Evolutionary conservation across 1,140 invertebrate species (phyloP).

Genomic region (Scaptomyza graminum): DNA sequence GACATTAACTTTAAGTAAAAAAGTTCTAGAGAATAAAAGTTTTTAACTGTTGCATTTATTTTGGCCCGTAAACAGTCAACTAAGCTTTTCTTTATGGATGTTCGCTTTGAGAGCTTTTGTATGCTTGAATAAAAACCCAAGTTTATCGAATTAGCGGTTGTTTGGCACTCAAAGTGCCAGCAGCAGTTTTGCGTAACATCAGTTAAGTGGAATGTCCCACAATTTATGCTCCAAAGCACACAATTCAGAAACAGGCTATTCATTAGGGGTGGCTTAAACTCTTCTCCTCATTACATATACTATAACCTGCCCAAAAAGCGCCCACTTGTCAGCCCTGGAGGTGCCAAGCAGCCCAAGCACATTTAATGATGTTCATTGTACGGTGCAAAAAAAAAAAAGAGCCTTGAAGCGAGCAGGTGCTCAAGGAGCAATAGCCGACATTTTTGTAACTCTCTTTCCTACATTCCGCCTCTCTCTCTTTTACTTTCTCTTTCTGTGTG

Average conservation of each 20-base stretch:
- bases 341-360: not conserved
- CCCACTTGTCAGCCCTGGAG: constrained; percentile 20
- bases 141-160: constrained; percentile 61
- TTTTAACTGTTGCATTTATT: constrained; percentile 31
- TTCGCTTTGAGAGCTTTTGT: constrained; percentile 16
- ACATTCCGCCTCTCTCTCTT: not conserved
- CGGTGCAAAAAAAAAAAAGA: constrained; percentile 23
- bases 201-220: constrained; percentile 27
- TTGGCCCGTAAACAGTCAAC: not conserved
- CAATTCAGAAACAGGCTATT: constrained; percentile 43
- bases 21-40: not conserved
- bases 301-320: not conserved
- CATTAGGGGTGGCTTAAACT: constrained; percentile 43
- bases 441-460: not conserved
- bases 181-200: constrained; percentile 32
- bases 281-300: not conserved
- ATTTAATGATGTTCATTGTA: constrained; percentile 53
- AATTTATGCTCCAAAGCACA: constrained; percentile 24
- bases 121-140: constrained; percentile 38
- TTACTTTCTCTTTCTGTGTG: not conserved
- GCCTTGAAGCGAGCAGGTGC: constrained; percentile 37
- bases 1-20: not conserved
- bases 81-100: constrained; percentile 20
- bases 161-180: constrained; percentile 43
- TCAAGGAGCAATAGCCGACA: not conserved